Conservation (phyloP, 35 echinoderm and acorn worm genomes). For the Patiria miniata region DNA sequence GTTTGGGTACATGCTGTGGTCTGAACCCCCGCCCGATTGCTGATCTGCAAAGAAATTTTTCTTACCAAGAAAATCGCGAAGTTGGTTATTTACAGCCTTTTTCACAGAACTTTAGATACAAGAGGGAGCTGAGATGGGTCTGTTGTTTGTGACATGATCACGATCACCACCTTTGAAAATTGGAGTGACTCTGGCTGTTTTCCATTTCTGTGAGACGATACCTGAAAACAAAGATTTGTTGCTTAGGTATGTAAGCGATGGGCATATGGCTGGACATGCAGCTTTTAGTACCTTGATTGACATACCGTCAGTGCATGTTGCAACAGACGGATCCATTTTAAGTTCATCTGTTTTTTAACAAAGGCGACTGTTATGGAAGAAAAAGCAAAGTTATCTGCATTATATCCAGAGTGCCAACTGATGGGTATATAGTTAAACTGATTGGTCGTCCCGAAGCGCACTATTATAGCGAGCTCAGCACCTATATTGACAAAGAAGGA, state of each 20-base stretch:
- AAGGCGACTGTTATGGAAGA: too few species aligned
- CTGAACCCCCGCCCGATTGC: too few species aligned
- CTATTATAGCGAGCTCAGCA: too few species aligned
- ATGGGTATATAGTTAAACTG: too few species aligned
- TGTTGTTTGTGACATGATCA: slow-evolving; percentile 23
- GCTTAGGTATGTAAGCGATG: neutral
- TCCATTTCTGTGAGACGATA: slow-evolving; percentile 41
- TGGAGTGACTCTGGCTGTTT: slow-evolving; percentile 42
- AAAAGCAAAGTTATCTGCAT: too few species aligned
- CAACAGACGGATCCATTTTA: neutral
- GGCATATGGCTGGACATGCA: neutral
- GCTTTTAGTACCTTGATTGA: neutral
- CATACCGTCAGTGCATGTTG: slow-evolving; percentile 21
- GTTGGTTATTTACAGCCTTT: slow-evolving; percentile 40
- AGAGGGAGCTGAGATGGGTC: slow-evolving; percentile 63
- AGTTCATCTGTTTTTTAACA: too few species aligned
- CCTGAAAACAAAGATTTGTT: slow-evolving; percentile 22
- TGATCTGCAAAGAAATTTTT: too few species aligned
- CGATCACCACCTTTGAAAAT: slow-evolving; percentile 46
- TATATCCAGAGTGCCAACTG: too few species aligned
- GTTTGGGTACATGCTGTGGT: too few species aligned
- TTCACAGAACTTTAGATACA: slow-evolving; percentile 50
- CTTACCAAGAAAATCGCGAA: neutral
- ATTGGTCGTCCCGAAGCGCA: too few species aligned
- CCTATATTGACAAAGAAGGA: too few species aligned